These are phyloP conservation scores for Cepaea hortensis DNA, from an alignment of 2,888 invertebrate species.

Conservation along the genomic window DNA sequence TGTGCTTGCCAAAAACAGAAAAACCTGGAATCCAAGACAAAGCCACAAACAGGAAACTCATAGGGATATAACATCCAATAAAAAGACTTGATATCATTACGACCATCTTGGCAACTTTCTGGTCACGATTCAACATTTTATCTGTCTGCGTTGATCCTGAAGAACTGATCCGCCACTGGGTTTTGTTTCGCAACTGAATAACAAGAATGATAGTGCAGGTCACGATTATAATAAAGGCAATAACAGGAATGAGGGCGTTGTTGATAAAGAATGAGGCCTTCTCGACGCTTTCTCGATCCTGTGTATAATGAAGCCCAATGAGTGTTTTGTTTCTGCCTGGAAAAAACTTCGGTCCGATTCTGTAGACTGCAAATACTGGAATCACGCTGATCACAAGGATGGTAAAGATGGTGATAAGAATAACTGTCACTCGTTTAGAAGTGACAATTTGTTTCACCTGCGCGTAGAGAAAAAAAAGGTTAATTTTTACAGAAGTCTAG, in stretches of 20 bases:
- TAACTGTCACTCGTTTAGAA: too few relatives aligned
- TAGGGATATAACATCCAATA: not conserved
- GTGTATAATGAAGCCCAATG: not conserved
- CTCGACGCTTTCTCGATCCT: not conserved
- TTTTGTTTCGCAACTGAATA: not conserved
- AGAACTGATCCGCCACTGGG: not conserved
- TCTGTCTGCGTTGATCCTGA: not conserved
- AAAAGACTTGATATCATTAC: not conserved
- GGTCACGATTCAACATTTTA: not conserved
- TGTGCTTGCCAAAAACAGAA: not conserved
- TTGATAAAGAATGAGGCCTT: not conserved
- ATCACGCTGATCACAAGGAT: not conserved
- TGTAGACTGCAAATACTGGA: constrained; percentile 1
- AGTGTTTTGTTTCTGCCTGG: constrained; percentile 8
- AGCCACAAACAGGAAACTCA: not conserved
- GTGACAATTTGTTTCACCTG: too few relatives aligned
- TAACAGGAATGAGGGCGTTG: not conserved
- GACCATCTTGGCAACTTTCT: not conserved
- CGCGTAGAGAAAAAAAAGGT: too few relatives aligned
- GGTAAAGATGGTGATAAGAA: not conserved
- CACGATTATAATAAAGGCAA: not conserved
- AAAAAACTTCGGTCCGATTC: not conserved
- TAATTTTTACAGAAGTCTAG: too few relatives aligned
- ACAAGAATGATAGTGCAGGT: not conserved
- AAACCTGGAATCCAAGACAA: not conserved